Percentiles rank a stretch among this genome's conserved stretches.
These are phyloP conservation scores for Nymphalis urticae DNA, from an alignment of 2,888 invertebrate species.

Conservation along the genomic window DNA sequence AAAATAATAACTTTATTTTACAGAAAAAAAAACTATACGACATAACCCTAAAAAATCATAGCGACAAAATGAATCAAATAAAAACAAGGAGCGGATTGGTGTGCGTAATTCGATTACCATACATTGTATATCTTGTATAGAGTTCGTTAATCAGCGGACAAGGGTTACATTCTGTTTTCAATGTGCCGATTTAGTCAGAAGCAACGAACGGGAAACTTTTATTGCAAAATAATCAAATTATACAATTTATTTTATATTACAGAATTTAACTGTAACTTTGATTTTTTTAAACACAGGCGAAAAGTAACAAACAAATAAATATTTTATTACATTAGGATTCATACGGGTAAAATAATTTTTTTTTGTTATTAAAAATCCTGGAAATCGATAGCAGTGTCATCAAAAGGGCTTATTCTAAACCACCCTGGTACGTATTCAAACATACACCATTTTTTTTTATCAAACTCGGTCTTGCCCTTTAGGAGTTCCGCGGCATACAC, in stretches of 20 bases:
- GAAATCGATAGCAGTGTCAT: too few species aligned
- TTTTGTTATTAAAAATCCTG: too few species aligned
- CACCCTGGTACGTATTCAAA: too few species aligned
- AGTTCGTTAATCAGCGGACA: constrained; percentile 53
- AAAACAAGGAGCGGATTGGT: constrained; percentile 36
- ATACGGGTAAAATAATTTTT: too few species aligned
- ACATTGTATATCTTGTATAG: constrained; percentile 43
- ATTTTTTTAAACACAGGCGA: too few species aligned
- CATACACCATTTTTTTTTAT: too few species aligned
- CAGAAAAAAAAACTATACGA: background rate
- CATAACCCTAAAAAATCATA: constrained; percentile 24
- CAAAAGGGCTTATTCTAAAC: too few species aligned
- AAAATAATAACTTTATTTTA: background rate
- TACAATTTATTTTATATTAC: constrained; percentile 11
- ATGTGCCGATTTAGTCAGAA: constrained; percentile 41
- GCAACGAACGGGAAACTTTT: constrained; percentile 31
- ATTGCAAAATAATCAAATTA: constrained; percentile 24
- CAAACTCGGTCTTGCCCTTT: too few species aligned
- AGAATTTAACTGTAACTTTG: background rate
- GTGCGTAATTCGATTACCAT: constrained; percentile 44
- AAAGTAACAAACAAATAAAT: too few species aligned
- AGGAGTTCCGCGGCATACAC: too few species aligned
- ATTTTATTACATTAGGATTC: too few species aligned
- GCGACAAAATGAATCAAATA: constrained; percentile 32
- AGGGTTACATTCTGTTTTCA: constrained; percentile 52